Conservation (phyloP, 1,140 invertebrate genomes). For the Cepaea nemoralis region DNA sequence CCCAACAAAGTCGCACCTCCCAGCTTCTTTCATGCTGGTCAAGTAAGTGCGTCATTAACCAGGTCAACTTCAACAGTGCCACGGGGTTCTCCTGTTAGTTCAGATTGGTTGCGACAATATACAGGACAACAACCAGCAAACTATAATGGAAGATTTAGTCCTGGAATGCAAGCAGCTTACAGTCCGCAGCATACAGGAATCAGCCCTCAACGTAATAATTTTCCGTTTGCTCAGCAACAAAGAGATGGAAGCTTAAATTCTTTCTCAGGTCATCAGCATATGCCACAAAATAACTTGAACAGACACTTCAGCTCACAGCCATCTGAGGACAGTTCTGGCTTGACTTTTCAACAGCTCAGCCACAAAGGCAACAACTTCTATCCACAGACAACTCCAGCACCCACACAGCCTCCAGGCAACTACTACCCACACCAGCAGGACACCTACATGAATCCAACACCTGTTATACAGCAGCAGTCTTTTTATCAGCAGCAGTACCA, state of each 20-base stretch:
- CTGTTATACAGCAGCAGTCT: not conserved
- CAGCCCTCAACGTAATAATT: not conserved
- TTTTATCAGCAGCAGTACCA: constrained; percentile 25
- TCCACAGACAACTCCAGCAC: not conserved
- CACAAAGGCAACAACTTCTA: not conserved
- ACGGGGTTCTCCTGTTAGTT: not conserved
- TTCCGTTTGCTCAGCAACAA: not conserved
- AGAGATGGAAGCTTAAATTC: not conserved
- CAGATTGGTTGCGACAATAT: constrained; percentile 8
- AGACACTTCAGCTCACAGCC: not conserved
- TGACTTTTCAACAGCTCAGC: not conserved
- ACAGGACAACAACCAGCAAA: constrained; percentile 6
- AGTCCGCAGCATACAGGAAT: not conserved
- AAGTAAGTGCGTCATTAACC: not conserved
- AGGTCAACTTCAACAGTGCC: constrained; percentile 19
- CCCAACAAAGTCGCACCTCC: constrained; percentile 39
- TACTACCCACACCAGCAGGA: not conserved
- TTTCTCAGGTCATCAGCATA: not conserved
- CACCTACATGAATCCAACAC: not conserved
- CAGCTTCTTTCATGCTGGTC: constrained; percentile 30
- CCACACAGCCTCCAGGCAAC: not conserved
- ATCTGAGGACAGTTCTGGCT: not conserved
- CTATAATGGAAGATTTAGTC: constrained; percentile 13
- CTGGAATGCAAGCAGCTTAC: not conserved
- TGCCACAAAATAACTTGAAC: not conserved